phyloP scores from a whole-genome alignment of 2,888 invertebrate genomes.

The Heliconius ethilla region DNA sequence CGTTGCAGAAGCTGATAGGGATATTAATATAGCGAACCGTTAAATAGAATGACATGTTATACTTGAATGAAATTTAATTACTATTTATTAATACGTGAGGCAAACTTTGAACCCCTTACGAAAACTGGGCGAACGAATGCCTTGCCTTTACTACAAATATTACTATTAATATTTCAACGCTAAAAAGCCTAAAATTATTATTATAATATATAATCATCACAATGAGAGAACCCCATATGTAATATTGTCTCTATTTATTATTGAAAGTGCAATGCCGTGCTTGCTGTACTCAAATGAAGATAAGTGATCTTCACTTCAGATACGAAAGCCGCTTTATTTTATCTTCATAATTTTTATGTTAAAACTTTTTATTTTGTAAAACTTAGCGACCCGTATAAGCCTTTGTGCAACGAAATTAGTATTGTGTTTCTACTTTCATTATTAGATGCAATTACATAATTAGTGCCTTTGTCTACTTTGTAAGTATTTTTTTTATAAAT shows the following conservation, averaged over 20 bases:
- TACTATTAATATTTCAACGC: neutral
- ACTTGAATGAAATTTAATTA: conserved; percentile 2
- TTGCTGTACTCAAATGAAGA: conserved; percentile 30
- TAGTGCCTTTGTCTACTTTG: neutral
- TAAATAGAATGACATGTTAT: conserved; percentile 21
- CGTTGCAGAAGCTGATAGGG: conserved; percentile 30
- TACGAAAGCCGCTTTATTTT: conserved; percentile 38
- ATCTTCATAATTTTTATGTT: conserved; percentile 36
- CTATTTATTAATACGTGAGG: no score
- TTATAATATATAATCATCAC: neutral
- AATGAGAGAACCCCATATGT: conserved; percentile 19
- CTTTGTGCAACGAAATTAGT: conserved; percentile 11
- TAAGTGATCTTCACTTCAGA: conserved; percentile 36
- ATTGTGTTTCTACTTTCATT: conserved; percentile 5
- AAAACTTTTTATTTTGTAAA: conserved; percentile 34
- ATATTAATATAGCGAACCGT: conserved; percentile 19
- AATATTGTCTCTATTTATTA: conserved; percentile 37
- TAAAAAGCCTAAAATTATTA: neutral
- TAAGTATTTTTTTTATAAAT: neutral
- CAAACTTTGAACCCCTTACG: no score
- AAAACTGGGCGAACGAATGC: no score
- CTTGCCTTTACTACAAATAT: neutral
- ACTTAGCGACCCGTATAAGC: conserved; percentile 18
- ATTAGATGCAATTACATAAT: conserved; percentile 3
- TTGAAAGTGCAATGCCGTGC: conserved; percentile 39